Percentiles rank a stretch among this genome's conserved stretches.
phyloP scores from a whole-genome alignment of 2,888 invertebrate species.

The Mythimna albipuncta region DNA sequence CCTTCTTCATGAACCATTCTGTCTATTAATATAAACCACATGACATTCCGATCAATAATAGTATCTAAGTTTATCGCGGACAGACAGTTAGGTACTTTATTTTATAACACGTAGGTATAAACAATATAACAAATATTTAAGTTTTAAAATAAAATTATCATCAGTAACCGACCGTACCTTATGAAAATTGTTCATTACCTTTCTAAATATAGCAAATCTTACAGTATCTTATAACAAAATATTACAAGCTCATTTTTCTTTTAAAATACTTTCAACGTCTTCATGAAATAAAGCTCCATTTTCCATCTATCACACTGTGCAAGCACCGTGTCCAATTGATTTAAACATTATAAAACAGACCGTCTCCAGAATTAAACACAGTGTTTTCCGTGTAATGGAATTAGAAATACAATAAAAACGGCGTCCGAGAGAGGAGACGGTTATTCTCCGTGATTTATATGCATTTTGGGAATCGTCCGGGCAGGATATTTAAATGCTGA shows the following conservation, averaged over 20 bases:
- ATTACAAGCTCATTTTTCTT: slow-evolving; percentile 10
- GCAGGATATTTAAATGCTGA: slow-evolving; percentile 74
- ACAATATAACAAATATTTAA: too few relatives aligned
- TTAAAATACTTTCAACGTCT: slow-evolving; percentile 12
- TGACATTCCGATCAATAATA: too few relatives aligned
- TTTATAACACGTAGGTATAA: too few relatives aligned
- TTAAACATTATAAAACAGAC: slow-evolving; percentile 54
- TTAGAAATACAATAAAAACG: slow-evolving; percentile 74
- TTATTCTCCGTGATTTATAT: slow-evolving; percentile 79
- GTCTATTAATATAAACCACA: too few relatives aligned
- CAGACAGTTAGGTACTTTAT: too few relatives aligned
- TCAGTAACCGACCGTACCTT: too few relatives aligned
- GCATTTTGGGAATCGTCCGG: slow-evolving; percentile 74
- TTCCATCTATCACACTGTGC: slow-evolving; percentile 46
- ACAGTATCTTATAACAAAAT: not conserved
- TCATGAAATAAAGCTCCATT: slow-evolving; percentile 38
- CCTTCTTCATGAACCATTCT: too few relatives aligned
- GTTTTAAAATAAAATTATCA: too few relatives aligned
- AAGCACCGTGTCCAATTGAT: slow-evolving; percentile 53
- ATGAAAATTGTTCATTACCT: too few relatives aligned
- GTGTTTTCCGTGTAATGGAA: slow-evolving; percentile 62
- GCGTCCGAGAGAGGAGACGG: slow-evolving; percentile 69
- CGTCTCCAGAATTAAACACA: slow-evolving; percentile 54
- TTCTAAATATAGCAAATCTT: not conserved
- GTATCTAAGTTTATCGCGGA: too few relatives aligned